Evolutionary conservation across 2,113 vertebrate genomes (phyloP).

Genomic region (Perca schrenkii): DNA sequence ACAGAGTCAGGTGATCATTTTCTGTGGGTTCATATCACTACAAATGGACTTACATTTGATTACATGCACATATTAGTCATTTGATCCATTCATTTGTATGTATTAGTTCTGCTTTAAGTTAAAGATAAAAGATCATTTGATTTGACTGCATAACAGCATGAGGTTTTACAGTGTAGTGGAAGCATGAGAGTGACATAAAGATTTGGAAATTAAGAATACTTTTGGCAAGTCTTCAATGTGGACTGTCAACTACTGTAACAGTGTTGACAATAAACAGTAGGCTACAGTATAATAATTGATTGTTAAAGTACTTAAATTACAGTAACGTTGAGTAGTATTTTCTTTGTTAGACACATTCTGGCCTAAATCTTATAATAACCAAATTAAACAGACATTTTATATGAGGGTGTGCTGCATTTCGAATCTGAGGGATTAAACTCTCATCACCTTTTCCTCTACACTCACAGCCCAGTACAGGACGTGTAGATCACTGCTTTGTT

Average conservation of each 20-base stretch:
- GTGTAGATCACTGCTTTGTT: constrained; percentile 70
- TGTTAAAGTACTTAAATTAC: not conserved
- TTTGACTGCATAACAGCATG: not conserved
- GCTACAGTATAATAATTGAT: not conserved
- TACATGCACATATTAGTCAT: too few species aligned
- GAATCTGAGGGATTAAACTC: not conserved
- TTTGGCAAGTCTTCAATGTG: not conserved
- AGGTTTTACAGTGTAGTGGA: not conserved
- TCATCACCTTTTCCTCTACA: constrained; percentile 23
- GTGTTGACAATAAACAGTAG: not conserved
- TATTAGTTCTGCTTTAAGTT: not conserved
- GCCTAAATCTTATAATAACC: not conserved
- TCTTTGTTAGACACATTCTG: not conserved
- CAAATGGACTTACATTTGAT: too few species aligned
- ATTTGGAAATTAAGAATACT: not conserved
- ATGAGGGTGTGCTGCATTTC: not conserved
- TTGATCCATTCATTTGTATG: too few species aligned
- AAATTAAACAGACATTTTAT: not conserved
- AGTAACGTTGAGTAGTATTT: not conserved
- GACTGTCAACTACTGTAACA: not conserved
- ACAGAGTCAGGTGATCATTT: too few species aligned
- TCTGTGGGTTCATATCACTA: too few species aligned
- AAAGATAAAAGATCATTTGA: not conserved
- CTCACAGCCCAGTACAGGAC: not conserved
- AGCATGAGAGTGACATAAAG: not conserved